A percentile compares a stretch with the other conserved stretches of the same genome.
phyloP scores from a whole-genome alignment of 2,888 invertebrate genomes.

The Megamerina dolium region DNA sequence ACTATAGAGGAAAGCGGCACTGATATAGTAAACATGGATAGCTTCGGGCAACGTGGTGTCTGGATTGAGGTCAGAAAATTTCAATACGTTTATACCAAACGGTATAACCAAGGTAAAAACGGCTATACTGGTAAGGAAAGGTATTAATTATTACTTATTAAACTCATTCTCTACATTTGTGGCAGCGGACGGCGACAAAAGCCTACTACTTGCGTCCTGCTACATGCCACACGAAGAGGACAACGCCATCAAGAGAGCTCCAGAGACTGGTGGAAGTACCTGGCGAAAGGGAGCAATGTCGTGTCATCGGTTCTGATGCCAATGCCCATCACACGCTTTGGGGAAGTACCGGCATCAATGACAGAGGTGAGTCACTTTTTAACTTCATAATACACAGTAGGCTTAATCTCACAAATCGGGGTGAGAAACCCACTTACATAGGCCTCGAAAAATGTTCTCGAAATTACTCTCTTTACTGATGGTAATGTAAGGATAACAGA shows the following conservation, averaged over 20 bases:
- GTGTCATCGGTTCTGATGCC: not conserved
- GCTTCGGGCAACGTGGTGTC: conserved; percentile 1
- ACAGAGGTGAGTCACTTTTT: conserved; percentile 2
- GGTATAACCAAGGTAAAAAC: conserved; percentile 1
- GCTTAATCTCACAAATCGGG: not conserved
- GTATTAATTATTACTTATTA: not conserved
- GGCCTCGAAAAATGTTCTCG: too few species aligned
- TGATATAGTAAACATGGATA: not conserved
- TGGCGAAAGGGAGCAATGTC: not conserved
- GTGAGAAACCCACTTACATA: too few species aligned
- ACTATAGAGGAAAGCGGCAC: not conserved
- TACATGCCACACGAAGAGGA: not conserved
- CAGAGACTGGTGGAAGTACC: not conserved
- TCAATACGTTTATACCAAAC: not conserved
- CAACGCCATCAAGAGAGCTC: not conserved
- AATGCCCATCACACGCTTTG: conserved; percentile 1
- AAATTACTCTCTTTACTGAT: too few species aligned
- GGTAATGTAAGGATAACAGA: not conserved
- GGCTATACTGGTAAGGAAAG: not conserved
- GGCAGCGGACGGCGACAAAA: not conserved
- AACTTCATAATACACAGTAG: not conserved
- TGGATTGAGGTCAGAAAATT: conserved; percentile 1
- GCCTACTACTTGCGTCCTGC: not conserved
- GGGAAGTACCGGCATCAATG: not conserved
- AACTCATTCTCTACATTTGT: not conserved